Conservation (phyloP, 30 jellyfish, hydroid and myxozoan genomes). For the Aurelia coerulea region DNA sequence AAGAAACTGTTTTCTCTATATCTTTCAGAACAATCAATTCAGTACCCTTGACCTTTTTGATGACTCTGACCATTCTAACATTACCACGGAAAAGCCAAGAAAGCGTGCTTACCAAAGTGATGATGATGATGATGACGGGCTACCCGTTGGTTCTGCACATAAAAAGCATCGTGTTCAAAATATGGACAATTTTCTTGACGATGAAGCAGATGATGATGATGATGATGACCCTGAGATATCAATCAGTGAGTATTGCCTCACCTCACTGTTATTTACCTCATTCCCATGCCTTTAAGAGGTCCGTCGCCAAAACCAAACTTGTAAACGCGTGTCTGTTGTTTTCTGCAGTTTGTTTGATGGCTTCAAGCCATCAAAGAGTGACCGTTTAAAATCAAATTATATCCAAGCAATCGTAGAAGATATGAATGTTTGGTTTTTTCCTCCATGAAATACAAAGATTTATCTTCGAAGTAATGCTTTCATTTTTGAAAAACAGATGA, state of each 20-base stretch:
- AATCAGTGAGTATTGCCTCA: conserved; percentile 47
- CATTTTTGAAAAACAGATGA: too few species aligned
- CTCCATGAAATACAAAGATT: too few species aligned
- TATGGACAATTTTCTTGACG: conserved; percentile 84
- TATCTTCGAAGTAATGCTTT: too few species aligned
- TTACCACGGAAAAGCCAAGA: conserved; percentile 9
- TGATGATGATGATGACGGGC: conserved; percentile 77
- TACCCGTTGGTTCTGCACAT: conserved; percentile 65
- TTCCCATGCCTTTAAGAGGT: too few species aligned
- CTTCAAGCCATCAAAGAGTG: too few species aligned
- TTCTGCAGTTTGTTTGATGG: too few species aligned
- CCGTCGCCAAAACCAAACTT: too few species aligned
- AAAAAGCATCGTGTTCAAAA: conserved; percentile 86
- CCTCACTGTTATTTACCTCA: too few species aligned
- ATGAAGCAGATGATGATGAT: conserved; percentile 92
- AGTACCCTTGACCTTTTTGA: conserved; percentile 21
- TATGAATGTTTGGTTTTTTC: too few species aligned
- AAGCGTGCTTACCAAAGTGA: conserved; percentile 31
- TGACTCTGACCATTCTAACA: conserved; percentile 40
- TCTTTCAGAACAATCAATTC: conserved; percentile 14
- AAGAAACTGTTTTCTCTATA: background rate
- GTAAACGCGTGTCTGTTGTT: too few species aligned
- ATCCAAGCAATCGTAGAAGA: too few species aligned
- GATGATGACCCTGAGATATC: conserved; percentile 90
- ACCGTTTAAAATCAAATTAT: too few species aligned